These are phyloP conservation scores for Volucella bombylans DNA, from an alignment of 2,888 invertebrate species.

Conservation along the genomic window DNA sequence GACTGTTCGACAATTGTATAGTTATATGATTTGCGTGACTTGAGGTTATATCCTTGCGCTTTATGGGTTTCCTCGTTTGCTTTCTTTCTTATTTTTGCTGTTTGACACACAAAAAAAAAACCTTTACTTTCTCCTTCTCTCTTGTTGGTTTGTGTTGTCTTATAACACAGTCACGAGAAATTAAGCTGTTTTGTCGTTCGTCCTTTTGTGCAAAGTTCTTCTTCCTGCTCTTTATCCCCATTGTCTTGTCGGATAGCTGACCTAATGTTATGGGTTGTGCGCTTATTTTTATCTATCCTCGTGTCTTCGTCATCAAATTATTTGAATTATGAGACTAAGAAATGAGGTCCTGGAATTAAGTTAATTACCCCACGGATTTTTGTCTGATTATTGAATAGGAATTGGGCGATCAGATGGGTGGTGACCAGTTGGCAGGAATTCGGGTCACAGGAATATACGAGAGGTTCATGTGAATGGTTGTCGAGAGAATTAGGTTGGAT, in stretches of 20 bases:
- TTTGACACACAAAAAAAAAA: not conserved
- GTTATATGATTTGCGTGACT: conserved; percentile 67
- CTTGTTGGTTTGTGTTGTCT: conserved; percentile 1
- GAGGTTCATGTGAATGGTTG: conserved; percentile 46
- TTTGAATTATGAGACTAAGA: conserved; percentile 67
- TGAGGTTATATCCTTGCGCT: conserved; percentile 41
- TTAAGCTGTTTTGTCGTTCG: conserved; percentile 39
- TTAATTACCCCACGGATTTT: conserved; percentile 63
- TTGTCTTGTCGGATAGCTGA: not conserved
- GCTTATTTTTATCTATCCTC: conserved; percentile 46
- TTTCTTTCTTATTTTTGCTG: not conserved
- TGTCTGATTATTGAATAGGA: conserved; percentile 33
- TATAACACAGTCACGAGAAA: conserved; percentile 36
- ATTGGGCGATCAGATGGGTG: not conserved
- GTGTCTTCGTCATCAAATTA: conserved; percentile 51
- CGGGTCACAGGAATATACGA: not conserved
- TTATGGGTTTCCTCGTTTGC: not conserved
- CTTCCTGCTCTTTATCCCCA: not conserved
- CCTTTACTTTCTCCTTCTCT: conserved; percentile 2
- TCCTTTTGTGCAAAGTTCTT: conserved; percentile 1
- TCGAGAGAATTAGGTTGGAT: conserved; percentile 46
- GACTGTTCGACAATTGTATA: conserved; percentile 43
- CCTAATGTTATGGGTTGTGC: conserved; percentile 23
- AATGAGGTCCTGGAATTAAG: conserved; percentile 66
- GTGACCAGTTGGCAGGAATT: not conserved